Evolutionary conservation across 2,113 vertebrate genomes (phyloP), one percentile per base, ranked within the genome.

Genomic region (Polypterus bichir): DNA sequence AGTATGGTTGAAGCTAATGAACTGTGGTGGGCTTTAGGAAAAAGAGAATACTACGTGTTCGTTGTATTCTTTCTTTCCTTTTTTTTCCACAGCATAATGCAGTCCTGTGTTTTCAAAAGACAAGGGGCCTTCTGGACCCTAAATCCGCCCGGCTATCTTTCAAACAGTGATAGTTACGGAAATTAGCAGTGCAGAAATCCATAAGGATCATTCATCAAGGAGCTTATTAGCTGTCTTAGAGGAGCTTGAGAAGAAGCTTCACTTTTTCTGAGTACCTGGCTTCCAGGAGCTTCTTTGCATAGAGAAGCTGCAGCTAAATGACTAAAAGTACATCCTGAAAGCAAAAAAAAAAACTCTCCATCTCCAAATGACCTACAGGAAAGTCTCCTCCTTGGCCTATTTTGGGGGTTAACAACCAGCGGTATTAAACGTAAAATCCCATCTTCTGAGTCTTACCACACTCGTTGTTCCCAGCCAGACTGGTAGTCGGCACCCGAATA

Each of bases 161-260:
- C 94, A 97, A 81, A 88, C 92, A 83, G 89, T 85, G 88, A 94
- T 93, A 92, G 93, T 96, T 93, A 95, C 86, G 92, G 93, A 97
- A 98, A 97, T 94, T 93, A 96, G 90, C 77, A 47, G 88, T 76
- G 81, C 90, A 94, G 91, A 97, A 96, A 97, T 87, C 88, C 90
- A 79, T 79, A 78, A 92, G 82, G 83, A 78, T 97, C 95, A 89
- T 76, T 97, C 94, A 89, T 86, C 95, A 4, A 78, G 79, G 79
- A 78, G 68, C 88, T 97, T 93, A 97, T 97, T 97, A 96, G 82
- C 86, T 79, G 86, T 86, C 91, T 87, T 85, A 74, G 78, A 71
- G 49, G 75, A 68, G 85, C 77, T 80, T 82, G 81, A 86, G 82
- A 79, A 77, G 72, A 75, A 81, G 76, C 79, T 76, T 67, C 71